phyloP scores from a whole-genome alignment of 2,113 vertebrate species.

The Trichechus manatus region DNA sequence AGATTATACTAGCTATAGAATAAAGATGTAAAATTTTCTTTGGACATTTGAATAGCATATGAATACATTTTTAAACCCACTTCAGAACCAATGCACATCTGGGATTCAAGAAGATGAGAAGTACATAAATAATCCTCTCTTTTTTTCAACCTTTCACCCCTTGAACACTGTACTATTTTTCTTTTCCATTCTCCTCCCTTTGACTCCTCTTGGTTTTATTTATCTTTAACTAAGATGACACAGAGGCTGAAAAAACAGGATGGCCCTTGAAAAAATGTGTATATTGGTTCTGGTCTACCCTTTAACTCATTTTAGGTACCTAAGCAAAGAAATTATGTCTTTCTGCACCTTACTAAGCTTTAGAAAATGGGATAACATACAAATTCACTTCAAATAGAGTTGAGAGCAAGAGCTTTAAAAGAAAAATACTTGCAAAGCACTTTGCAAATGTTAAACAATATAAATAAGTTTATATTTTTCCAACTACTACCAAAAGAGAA shows the following conservation, averaged over 20 bases:
- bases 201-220: constrained; percentile 27
- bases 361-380: constrained; percentile 19
- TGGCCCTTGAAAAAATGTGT: background rate
- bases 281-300: constrained; percentile 27
- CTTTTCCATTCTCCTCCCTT: background rate
- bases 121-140: constrained; percentile 2
- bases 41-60: background rate
- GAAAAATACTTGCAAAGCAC: constrained; percentile 56
- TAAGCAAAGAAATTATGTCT: constrained; percentile 64
- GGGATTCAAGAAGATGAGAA: constrained; percentile 40
- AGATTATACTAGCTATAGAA: background rate
- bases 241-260: background rate
- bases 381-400: constrained; percentile 57
- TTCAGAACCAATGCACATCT: background rate
- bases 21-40: constrained; percentile 30
- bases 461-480: constrained; percentile 72
- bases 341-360: constrained; percentile 24
- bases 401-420: constrained; percentile 51
- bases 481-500: constrained; percentile 60
- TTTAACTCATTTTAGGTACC: constrained; percentile 50
- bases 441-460: constrained; percentile 72
- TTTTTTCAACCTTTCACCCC: constrained; percentile 5
- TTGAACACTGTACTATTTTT: constrained; percentile 21
- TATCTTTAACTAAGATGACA: constrained; percentile 52
- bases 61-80: constrained; percentile 42